Percentiles rank a stretch among this genome's conserved stretches.
phyloP scores from a whole-genome alignment of 2,888 invertebrate genomes.

The Epinotia demarniana region DNA sequence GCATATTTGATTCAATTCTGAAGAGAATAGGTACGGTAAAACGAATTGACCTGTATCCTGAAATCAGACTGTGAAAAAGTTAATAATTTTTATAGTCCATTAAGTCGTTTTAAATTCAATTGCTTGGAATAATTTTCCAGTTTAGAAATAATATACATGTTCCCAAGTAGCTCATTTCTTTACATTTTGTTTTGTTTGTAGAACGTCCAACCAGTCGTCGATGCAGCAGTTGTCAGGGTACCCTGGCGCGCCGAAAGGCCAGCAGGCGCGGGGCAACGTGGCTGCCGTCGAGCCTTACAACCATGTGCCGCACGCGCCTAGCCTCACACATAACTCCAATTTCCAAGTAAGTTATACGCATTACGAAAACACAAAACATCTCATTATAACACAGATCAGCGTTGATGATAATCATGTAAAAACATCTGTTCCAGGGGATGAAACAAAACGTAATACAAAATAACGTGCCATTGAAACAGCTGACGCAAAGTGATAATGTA shows the following conservation, averaged over 20 bases:
- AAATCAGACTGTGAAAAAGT: neutral
- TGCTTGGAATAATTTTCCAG: too few relatives aligned
- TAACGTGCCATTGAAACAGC: slow-evolving; percentile 82
- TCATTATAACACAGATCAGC: neutral
- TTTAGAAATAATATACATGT: too few relatives aligned
- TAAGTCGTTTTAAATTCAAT: too few relatives aligned
- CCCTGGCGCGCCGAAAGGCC: slow-evolving; percentile 77
- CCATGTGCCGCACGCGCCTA: slow-evolving; percentile 89
- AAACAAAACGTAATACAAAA: slow-evolving; percentile 81
- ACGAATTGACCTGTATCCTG: neutral
- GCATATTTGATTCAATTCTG: slow-evolving; percentile 28
- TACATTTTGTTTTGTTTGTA: slow-evolving; percentile 55
- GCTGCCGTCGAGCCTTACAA: slow-evolving; percentile 95
- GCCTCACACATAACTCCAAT: slow-evolving; percentile 76
- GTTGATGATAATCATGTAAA: neutral
- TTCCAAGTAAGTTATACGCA: slow-evolving; percentile 67
- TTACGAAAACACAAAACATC: neutral
- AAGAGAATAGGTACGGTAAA: neutral
- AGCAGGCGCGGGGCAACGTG: slow-evolving; percentile 89
- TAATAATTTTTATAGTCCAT: too few relatives aligned
- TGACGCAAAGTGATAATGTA: slow-evolving; percentile 79
- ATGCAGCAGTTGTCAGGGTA: slow-evolving; percentile 81
- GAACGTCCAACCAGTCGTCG: slow-evolving; percentile 77
- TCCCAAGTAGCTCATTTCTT: neutral
- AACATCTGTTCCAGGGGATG: slow-evolving; percentile 67